Base-by-base conservation (phyloP, 2,888 invertebrate genomes). In the Lasioglossum villosulum region DNA sequence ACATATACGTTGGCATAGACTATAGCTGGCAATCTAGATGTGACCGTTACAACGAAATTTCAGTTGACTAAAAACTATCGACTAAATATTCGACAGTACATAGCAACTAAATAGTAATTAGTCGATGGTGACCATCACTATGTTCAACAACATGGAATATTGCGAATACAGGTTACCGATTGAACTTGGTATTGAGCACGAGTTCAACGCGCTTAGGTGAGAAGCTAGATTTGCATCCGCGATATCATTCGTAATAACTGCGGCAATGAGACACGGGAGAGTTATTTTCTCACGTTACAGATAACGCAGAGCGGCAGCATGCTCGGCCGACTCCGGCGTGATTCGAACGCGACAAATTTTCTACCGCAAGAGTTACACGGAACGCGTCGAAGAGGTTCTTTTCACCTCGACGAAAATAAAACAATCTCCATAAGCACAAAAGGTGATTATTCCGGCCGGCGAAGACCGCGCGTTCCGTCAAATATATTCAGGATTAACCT, bases 271-370 rank as follows among this genome's bases (percentile, higher is more conserved):
- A 80, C 86, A 75, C 80, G 52, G 48, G 70, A 79, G 82, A 77
- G 76, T 68, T 68, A 80, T 86, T 90, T 88, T 90, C 86, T 87
- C 90, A 90, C 87, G 88, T 90, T 88, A 88, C 88, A 86, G 83
- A 88, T 90, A 85, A 56, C 63, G 34, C 71, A 73, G 56, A 77
- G 71, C 52, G 30, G 63, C 10, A 30, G 72, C 77, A 87, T 84
- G 78, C 71, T 76, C 59, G 59, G 71, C 71, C 52, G 14, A 14
- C 34, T 63, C 74, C 37, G 42, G 34, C 39, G 19, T 42, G 52
- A 78, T 77, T 37, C 30, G 30, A 63, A 68, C 23, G 34, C 19
- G 34, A 68, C 34, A 34, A 68, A 68, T 34, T 37, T 37, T 37
- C 66, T 37, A 23, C 10, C 23, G 37, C 37, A 37, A 37, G 4